A percentile compares a stretch with the other conserved stretches of the same genome.
Conservation (phyloP, 2,888 invertebrate species). For the Drosophila birchii region DNA sequence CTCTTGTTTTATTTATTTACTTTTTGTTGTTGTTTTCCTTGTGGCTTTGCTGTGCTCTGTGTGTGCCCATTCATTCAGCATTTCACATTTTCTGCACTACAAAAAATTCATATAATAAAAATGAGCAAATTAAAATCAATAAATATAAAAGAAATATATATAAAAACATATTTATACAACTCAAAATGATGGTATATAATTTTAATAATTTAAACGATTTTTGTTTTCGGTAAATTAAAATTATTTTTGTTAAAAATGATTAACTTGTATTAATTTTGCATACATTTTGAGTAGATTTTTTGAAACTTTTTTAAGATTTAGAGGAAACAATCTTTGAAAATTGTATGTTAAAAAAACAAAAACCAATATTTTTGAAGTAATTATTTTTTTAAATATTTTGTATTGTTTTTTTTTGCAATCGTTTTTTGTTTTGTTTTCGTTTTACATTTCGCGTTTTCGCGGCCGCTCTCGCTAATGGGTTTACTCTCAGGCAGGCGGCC, state of each 20-base stretch:
- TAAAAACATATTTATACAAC: not conserved
- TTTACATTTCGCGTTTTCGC: slow-evolving; percentile 53
- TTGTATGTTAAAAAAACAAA: not conserved
- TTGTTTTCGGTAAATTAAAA: too few species aligned
- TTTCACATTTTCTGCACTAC: slow-evolving; percentile 36
- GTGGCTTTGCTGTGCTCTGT: slow-evolving; percentile 11
- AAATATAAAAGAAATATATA: not conserved
- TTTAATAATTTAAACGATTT: too few species aligned
- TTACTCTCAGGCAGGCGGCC: slow-evolving; percentile 6
- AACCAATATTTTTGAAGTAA: not conserved
- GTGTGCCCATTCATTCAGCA: slow-evolving; percentile 43
- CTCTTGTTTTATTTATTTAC: slow-evolving; percentile 20
- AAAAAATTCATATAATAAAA: not conserved
- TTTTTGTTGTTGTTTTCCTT: slow-evolving; percentile 8
- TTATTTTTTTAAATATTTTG: slow-evolving; percentile 8
- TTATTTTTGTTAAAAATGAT: too few species aligned
- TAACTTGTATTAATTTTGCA: too few species aligned
- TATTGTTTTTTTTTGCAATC: not conserved
- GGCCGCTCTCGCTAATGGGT: slow-evolving; percentile 20
- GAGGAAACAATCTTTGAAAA: too few species aligned
- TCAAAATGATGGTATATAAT: too few species aligned
- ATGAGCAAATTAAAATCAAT: not conserved
- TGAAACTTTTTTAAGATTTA: too few species aligned
- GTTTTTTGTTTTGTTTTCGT: slow-evolving; percentile 60
- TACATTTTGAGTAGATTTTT: too few species aligned